These are phyloP conservation scores for Hydractinia echinata DNA, from an alignment of 30 jellyfish, hydroid and myxozoan genomes.

Conservation along the genomic window DNA sequence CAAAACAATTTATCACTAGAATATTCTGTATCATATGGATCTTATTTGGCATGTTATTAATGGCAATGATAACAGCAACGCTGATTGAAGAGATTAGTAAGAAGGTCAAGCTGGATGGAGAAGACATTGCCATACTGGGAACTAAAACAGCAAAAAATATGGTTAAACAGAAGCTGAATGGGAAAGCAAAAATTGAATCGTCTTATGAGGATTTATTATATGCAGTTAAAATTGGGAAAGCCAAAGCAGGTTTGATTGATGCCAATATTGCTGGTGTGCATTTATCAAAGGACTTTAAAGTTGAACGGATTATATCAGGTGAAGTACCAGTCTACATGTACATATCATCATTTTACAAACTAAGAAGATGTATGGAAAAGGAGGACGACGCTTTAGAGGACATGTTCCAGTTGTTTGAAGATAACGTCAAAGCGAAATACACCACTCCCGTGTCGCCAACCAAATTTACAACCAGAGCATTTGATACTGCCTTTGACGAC, in stretches of 20 bases:
- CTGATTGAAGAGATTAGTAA: background rate
- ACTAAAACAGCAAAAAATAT: background rate
- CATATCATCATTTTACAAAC: too few relatives aligned
- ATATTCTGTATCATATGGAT: background rate
- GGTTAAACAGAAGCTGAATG: constrained; percentile 5
- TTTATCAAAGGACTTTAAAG: too few relatives aligned
- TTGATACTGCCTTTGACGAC: background rate
- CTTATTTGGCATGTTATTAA: background rate
- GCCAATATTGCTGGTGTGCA: background rate
- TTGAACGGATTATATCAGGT: too few relatives aligned
- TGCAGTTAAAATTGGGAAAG: background rate
- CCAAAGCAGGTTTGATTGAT: background rate
- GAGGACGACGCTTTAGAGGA: too few relatives aligned
- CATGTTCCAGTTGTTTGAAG: too few relatives aligned
- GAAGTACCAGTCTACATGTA: too few relatives aligned
- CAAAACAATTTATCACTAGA: constrained; percentile 3
- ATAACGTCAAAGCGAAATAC: background rate
- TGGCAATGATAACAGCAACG: constrained; percentile 9
- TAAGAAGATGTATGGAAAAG: too few relatives aligned
- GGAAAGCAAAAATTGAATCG: background rate
- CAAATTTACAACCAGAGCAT: background rate
- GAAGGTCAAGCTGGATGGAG: background rate
- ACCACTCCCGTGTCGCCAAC: background rate
- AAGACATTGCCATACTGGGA: background rate
- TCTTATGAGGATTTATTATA: background rate